phyloP scores from a whole-genome alignment of 1,140 invertebrate genomes.

The Ephestia elutella region DNA sequence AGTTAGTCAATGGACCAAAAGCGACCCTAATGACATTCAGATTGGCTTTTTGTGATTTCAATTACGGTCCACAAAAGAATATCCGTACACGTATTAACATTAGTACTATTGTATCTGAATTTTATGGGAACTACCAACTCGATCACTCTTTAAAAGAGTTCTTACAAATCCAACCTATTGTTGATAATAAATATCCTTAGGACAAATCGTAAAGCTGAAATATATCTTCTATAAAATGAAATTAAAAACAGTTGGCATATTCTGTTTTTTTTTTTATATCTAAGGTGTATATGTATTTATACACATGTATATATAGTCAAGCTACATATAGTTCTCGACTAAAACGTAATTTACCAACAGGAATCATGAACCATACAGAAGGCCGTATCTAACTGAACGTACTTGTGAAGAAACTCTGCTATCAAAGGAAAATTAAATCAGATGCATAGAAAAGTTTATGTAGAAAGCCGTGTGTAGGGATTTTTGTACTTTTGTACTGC shows the following conservation, averaged over 20 bases:
- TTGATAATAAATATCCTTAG: too few species aligned
- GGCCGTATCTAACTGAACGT: neutral
- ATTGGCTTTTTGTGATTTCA: slow-evolving; percentile 1
- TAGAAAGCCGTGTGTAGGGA: too few species aligned
- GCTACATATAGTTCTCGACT: too few species aligned
- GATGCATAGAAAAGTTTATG: too few species aligned
- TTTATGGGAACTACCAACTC: neutral
- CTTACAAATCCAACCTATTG: too few species aligned
- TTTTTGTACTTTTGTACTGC: too few species aligned
- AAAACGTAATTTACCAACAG: neutral
- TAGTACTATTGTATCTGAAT: neutral
- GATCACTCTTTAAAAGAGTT: too few species aligned
- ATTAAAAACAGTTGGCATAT: too few species aligned
- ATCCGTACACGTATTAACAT: neutral
- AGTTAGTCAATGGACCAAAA: neutral
- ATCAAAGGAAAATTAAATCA: neutral
- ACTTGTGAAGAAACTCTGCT: neutral
- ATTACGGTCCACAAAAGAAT: neutral
- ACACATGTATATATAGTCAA: neutral
- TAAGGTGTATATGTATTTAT: too few species aligned
- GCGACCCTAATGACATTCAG: neutral
- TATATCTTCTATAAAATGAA: too few species aligned
- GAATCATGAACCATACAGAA: neutral
- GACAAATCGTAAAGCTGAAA: too few species aligned
- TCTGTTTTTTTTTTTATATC: too few species aligned